A percentile compares a stretch with the other conserved stretches of the same genome.
Conservation (phyloP, 2,113 vertebrate genomes). For the Labeo catla region DNA sequence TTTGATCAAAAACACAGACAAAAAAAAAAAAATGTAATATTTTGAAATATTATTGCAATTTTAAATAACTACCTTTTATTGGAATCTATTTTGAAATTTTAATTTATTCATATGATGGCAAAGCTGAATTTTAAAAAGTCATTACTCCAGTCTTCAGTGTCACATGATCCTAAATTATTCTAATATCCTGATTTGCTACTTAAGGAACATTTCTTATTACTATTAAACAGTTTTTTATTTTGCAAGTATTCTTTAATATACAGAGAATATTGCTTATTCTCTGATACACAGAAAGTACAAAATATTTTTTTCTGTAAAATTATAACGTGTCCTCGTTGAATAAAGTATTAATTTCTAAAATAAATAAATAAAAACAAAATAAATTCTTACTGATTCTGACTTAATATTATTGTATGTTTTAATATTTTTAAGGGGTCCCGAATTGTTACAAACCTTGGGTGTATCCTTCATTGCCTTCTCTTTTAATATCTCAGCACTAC, state of each 20-base stretch:
- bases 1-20: not conserved
- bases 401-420: not conserved
- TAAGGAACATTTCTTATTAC: not conserved
- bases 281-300: not conserved
- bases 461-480: not conserved
- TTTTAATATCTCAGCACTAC: constrained; percentile 25
- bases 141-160: not conserved
- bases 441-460: not conserved
- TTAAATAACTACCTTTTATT: not conserved
- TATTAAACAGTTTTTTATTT: too few relatives aligned
- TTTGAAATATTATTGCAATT: not conserved
- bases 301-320: too few relatives aligned
- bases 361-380: not conserved
- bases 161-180: not conserved
- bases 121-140: not conserved
- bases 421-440: not conserved
- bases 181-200: not conserved
- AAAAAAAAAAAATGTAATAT: not conserved
- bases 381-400: not conserved
- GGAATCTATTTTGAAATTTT: not conserved
- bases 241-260: not conserved
- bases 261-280: not conserved
- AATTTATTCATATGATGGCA: not conserved
- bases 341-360: not conserved
- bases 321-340: not conserved